Percentiles rank a stretch among this genome's conserved stretches.
phyloP scores from a whole-genome alignment of 2,888 invertebrate species.

The Molorchus minor region DNA sequence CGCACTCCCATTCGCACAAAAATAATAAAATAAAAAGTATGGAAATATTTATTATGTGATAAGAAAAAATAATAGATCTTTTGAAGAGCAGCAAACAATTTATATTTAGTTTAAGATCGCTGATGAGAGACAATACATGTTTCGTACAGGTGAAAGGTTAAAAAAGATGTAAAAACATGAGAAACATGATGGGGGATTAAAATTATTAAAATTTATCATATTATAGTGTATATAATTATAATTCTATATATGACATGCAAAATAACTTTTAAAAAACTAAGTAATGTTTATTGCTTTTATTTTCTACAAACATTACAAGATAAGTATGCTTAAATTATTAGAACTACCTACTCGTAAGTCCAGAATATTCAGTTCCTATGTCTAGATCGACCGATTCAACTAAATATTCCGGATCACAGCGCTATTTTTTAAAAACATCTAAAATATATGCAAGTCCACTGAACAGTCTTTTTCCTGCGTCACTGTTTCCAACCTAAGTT shows the following conservation, averaged over 20 bases:
- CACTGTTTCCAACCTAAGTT: slow-evolving; percentile 50
- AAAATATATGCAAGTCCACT: slow-evolving; percentile 32
- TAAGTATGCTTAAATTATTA: slow-evolving; percentile 22
- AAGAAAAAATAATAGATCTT: slow-evolving; percentile 12
- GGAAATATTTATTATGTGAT: slow-evolving; percentile 21
- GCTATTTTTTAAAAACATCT: slow-evolving; percentile 26
- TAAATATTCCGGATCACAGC: slow-evolving; percentile 29
- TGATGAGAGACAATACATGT: neutral
- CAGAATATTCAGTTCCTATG: slow-evolving; percentile 17
- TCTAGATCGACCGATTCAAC: slow-evolving; percentile 1
- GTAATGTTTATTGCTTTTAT: slow-evolving; percentile 37
- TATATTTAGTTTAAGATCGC: too few species aligned
- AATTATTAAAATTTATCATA: slow-evolving; percentile 30
- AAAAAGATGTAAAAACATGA: slow-evolving; percentile 19
- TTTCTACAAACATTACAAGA: slow-evolving; percentile 37
- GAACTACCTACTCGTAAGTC: slow-evolving; percentile 25
- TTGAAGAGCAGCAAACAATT: neutral
- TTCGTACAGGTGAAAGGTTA: slow-evolving; percentile 2
- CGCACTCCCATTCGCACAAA: slow-evolving; percentile 30
- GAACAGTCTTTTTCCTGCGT: slow-evolving; percentile 47
- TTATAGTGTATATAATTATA: slow-evolving; percentile 30
- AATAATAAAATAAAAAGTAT: slow-evolving; percentile 30
- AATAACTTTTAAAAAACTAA: slow-evolving; percentile 36
- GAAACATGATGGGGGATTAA: slow-evolving; percentile 34
- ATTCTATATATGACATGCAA: slow-evolving; percentile 36